phyloP scores from a whole-genome alignment of 2,797 vertebrate species.

The Chiropotes sagulatus region DNA sequence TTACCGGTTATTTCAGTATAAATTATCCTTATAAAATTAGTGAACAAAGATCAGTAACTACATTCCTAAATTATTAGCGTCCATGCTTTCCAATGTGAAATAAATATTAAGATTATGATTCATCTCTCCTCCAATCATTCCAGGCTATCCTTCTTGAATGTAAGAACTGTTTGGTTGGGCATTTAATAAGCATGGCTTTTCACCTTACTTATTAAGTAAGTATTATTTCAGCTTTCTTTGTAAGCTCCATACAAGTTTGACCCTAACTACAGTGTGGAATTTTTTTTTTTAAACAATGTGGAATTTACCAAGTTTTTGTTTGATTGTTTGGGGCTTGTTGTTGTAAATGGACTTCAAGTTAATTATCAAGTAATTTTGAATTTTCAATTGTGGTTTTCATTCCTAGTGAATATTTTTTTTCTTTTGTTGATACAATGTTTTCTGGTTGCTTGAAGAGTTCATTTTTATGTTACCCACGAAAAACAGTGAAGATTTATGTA shows the following conservation, averaged over 20 bases:
- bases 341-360: not conserved
- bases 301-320: not conserved
- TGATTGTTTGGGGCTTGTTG: not conserved
- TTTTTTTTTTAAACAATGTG: not conserved
- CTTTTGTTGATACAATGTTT: not conserved
- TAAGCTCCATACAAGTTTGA: not conserved
- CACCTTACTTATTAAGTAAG: not conserved
- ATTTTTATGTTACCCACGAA: not conserved
- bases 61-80: not conserved
- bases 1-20: not conserved
- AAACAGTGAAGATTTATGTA: not conserved
- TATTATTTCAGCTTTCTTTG: not conserved
- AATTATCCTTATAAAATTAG: not conserved
- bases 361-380: not conserved
- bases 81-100: not conserved
- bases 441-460: not conserved
- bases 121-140: not conserved
- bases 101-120: not conserved
- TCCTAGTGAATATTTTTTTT: not conserved
- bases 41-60: not conserved
- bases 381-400: not conserved
- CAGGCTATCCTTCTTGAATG: not conserved
- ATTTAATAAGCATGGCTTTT: not conserved
- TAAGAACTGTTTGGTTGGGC: not conserved
- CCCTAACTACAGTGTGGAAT: not conserved